Evolutionary conservation across 2,888 invertebrate genomes (phyloP), one percentile per base, ranked within the genome.

Genomic region (Oxycera nigricornis): DNA sequence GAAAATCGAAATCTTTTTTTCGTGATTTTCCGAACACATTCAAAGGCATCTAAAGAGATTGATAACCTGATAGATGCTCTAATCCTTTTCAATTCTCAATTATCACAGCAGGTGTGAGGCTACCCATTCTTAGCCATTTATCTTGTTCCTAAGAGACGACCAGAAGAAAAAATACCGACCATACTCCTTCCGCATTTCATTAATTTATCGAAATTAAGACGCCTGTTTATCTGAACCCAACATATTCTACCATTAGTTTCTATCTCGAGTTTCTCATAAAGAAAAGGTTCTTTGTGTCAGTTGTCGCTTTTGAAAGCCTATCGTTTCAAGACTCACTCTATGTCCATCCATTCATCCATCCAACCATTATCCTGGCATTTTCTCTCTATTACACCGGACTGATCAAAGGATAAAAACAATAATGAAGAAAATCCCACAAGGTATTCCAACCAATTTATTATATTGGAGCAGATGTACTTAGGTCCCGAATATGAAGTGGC

Each of bases 191-290:
- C 70, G 73, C 73, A 75, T 75, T 75, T 62, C 73, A 73, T 75
- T 75, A 75, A 73, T 75, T 75, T 73, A 75, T 75, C 73, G 73
- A 75, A 73, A 75, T 68, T 73, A 75, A 73, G 70, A 73, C 30
- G 55, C 68, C 35, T 68, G 72, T 68, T 73, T 75, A 75, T 75
- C 72, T 35, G 55, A 31, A 55, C 28, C 70, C 62, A 59, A 62
- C 50, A 75, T 73, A 73, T 73, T 74, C 62, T 55, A 30, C 67
- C 72, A 62, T 73, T 62, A 52, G 52, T 68, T 67, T 11, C 35
- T 20, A 22, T 41, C 24, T 17, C 30, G 11, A n/a, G 20, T 22
- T 31, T 46, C 39, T n/a, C n/a, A n/a, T n/a, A n/a, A 72, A 39
- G 41, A 59, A 35, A 62, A 28, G 62, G 50, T n/a, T 52, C 22